Evolutionary conservation across 1,140 invertebrate species (phyloP).

Genomic region (Hermatobates lingyangjiaoensis): DNA sequence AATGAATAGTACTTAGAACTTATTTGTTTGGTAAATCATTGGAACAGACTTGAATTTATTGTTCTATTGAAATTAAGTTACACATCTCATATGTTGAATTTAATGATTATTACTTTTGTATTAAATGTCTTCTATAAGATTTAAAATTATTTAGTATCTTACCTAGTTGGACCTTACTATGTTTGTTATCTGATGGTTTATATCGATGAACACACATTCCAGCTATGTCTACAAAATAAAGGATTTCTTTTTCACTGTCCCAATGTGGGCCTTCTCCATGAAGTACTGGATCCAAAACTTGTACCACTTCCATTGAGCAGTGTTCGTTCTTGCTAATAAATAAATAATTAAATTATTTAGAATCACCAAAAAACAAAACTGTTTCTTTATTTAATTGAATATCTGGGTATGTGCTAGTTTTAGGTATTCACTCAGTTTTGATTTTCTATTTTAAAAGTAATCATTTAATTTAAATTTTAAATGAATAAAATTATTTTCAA

Average conservation of each 20-base stretch:
- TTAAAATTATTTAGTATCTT: too few species aligned
- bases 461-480: too few species aligned
- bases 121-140: neutral
- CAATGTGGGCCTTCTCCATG: conserved; percentile 46
- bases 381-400: too few species aligned
- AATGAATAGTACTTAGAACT: neutral
- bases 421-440: too few species aligned
- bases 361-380: too few species aligned
- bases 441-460: too few species aligned
- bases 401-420: too few species aligned
- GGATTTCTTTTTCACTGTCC: conserved; percentile 34
- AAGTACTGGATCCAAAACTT: conserved; percentile 18
- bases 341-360: too few species aligned
- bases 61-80: neutral
- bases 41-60: neutral
- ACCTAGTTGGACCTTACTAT: conserved; percentile 27
- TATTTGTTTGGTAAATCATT: neutral
- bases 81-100: neutral
- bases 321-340: too few species aligned
- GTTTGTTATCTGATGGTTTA: conserved; percentile 30
- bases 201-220: conserved; percentile 33
- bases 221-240: conserved; percentile 48
- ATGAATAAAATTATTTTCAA: too few species aligned
- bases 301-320: too few species aligned
- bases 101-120: neutral